These are phyloP conservation scores for Clitarchus hookeri DNA, from an alignment of 2,888 invertebrate genomes.

Conservation along the genomic window DNA sequence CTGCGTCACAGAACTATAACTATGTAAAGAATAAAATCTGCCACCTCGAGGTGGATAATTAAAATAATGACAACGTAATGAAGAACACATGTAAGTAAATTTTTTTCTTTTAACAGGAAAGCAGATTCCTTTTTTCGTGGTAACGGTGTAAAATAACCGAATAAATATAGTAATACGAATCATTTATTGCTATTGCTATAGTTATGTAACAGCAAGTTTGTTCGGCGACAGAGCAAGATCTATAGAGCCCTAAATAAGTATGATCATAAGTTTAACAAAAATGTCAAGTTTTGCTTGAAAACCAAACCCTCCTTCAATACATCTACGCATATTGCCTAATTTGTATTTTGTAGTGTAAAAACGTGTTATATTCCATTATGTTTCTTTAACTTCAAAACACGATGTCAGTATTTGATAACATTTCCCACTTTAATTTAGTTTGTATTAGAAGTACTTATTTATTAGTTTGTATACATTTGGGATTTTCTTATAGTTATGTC, in stretches of 20 bases:
- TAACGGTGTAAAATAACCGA: no score
- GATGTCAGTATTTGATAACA: neutral
- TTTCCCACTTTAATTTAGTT: neutral
- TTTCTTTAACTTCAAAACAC: neutral
- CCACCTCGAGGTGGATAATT: no score
- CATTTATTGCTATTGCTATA: neutral
- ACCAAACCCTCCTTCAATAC: neutral
- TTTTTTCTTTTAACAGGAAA: no score
- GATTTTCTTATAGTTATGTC: neutral
- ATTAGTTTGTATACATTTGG: neutral
- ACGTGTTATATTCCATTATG: neutral
- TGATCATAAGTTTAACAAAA: neutral
- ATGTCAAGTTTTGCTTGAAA: neutral
- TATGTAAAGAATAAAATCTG: neutral
- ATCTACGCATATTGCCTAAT: neutral
- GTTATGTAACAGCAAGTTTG: neutral
- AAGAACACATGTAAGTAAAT: no score
- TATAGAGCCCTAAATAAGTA: neutral
- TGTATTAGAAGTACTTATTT: neutral
- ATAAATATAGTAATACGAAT: neutral
- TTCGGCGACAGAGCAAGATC: neutral
- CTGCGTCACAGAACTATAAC: neutral
- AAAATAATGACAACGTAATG: no score
- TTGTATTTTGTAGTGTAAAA: neutral
- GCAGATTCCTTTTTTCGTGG: no score